These are phyloP conservation scores for Clamator glandarius DNA, from an alignment of 2,797 vertebrate genomes.

Conservation along the genomic window DNA sequence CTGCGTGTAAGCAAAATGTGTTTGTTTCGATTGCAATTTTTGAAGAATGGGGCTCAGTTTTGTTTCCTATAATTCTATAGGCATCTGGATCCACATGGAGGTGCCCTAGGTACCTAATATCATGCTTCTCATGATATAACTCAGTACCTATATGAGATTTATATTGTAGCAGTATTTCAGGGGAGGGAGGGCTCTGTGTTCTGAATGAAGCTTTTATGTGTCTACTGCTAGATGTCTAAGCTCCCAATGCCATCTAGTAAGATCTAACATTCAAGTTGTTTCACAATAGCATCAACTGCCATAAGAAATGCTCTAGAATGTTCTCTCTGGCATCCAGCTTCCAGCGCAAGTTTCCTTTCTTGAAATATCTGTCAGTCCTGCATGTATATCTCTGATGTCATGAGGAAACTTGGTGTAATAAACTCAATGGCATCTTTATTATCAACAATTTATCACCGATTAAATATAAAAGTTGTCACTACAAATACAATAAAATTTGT, in stretches of 20 bases:
- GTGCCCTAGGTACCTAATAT: neutral
- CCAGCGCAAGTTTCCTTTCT: neutral
- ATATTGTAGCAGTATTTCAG: rapidly evolving
- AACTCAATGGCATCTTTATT: neutral
- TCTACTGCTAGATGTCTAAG: neutral
- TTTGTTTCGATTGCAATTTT: rapidly evolving
- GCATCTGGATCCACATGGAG: neutral
- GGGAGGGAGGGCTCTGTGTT: neutral
- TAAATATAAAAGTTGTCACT: neutral
- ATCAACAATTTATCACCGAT: neutral
- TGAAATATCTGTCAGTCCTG: neutral
- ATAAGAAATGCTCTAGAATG: neutral
- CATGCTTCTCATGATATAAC: neutral
- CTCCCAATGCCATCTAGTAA: neutral
- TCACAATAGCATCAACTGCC: neutral
- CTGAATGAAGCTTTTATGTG: neutral
- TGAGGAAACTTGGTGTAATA: neutral
- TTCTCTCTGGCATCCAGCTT: neutral
- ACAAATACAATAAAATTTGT: neutral
- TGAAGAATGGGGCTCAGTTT: neutral
- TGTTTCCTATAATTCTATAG: neutral
- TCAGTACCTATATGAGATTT: neutral
- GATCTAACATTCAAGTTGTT: neutral
- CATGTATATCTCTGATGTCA: neutral
- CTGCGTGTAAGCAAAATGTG: neutral